These are phyloP conservation scores for Craniophora ligustri DNA, from an alignment of 2,888 invertebrate species.

Conservation along the genomic window DNA sequence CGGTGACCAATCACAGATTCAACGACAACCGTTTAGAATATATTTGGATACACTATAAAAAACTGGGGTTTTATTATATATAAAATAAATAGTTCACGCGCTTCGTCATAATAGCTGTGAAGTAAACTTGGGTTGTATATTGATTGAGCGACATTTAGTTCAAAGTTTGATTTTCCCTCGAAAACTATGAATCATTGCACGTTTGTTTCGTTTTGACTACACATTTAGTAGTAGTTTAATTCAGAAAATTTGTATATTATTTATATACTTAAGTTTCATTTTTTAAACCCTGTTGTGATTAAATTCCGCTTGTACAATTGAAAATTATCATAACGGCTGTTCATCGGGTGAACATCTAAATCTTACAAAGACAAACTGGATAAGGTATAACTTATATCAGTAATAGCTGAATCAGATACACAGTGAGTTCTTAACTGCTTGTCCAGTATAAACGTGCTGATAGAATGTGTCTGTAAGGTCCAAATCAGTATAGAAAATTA, in stretches of 20 bases:
- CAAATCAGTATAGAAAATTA: background rate
- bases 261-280: slow-evolving; percentile 43
- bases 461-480: slow-evolving; percentile 2
- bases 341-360: no score
- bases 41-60: background rate
- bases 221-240: slow-evolving; percentile 29
- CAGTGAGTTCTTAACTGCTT: no score
- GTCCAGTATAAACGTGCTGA: background rate
- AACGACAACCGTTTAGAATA: no score
- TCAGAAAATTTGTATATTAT: slow-evolving; percentile 11
- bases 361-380: no score
- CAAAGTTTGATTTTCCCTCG: slow-evolving; percentile 9
- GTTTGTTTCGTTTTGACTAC: slow-evolving; percentile 50
- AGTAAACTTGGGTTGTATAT: slow-evolving; percentile 29
- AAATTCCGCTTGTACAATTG: background rate
- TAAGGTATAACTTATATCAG: no score
- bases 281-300: slow-evolving; percentile 4
- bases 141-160: slow-evolving; percentile 42
- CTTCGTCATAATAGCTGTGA: slow-evolving; percentile 36
- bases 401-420: no score
- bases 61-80: background rate
- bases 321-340: no score
- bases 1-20: no score
- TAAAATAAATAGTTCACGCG: slow-evolving; percentile 10
- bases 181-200: slow-evolving; percentile 45